These are phyloP conservation scores for Natator depressus DNA, from an alignment of 2,113 vertebrate species.

Conservation along the genomic window DNA sequence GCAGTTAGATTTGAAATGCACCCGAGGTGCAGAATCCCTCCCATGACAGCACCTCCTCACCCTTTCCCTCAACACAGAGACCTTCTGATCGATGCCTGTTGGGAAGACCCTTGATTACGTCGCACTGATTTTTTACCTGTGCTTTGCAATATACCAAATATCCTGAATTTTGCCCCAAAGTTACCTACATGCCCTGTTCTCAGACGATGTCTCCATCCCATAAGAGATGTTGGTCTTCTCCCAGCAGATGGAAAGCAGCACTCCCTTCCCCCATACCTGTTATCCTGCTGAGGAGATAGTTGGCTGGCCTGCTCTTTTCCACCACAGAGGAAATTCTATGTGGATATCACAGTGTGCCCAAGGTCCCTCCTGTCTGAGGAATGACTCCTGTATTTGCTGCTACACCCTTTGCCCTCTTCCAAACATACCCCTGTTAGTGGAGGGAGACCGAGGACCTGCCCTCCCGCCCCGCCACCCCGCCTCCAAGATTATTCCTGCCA, in stretches of 20 bases:
- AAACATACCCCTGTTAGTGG: accelerated
- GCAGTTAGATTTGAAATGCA: neutral
- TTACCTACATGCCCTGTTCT: neutral
- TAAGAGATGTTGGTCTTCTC: neutral
- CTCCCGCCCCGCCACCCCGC: neutral
- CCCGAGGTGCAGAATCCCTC: neutral
- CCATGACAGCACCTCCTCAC: neutral
- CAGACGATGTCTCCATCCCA: neutral
- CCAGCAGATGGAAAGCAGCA: neutral
- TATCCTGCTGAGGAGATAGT: neutral
- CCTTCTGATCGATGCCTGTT: neutral
- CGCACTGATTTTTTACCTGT: accelerated
- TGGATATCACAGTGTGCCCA: accelerated
- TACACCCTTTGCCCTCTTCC: neutral
- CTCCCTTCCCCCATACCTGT: accelerated
- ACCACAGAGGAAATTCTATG: accelerated
- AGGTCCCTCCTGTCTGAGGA: neutral
- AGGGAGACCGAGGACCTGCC: neutral
- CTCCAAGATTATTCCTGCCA: neutral
- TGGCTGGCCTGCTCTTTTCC: neutral
- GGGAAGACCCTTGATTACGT: neutral
- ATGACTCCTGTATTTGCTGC: neutral
- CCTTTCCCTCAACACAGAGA: neutral
- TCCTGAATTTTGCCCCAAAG: neutral
- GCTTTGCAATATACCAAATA: neutral